Conservation (phyloP, 2,888 invertebrate genomes). For the Teleiodes luculella region DNA sequence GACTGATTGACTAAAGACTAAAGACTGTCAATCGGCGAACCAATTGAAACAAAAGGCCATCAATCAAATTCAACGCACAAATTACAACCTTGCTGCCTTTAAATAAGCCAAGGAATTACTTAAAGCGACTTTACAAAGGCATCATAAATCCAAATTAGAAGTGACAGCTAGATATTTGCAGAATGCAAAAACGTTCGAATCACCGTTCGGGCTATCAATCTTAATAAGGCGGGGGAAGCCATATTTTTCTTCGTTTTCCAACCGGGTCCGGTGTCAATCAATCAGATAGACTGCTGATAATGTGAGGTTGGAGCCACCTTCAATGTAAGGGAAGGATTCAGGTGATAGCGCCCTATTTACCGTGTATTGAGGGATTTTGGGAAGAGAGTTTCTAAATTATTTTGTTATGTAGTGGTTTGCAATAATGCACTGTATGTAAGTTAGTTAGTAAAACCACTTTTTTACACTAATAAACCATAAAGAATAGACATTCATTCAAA, state of each 20-base stretch:
- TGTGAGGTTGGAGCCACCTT: slow-evolving; percentile 20
- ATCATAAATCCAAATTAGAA: slow-evolving; percentile 27
- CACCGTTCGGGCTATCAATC: slow-evolving; percentile 58
- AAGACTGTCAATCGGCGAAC: slow-evolving; percentile 2
- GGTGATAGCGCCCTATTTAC: not conserved
- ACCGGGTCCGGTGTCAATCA: slow-evolving; percentile 63
- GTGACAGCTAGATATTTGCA: slow-evolving; percentile 40
- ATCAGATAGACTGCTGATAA: slow-evolving; percentile 53
- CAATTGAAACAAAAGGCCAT: slow-evolving; percentile 1
- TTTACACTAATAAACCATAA: too few species aligned
- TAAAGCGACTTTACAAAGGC: slow-evolving; percentile 10
- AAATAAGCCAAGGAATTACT: slow-evolving; percentile 10
- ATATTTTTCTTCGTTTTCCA: slow-evolving; percentile 62
- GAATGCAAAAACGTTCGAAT: slow-evolving; percentile 34
- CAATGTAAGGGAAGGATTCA: slow-evolving; percentile 3
- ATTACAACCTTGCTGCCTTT: slow-evolving; percentile 8
- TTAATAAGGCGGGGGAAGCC: slow-evolving; percentile 63
- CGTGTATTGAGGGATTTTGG: too few species aligned
- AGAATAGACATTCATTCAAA: too few species aligned
- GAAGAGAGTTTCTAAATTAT: too few species aligned
- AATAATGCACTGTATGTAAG: too few species aligned
- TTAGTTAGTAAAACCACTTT: too few species aligned
- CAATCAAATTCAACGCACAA: slow-evolving; percentile 1
- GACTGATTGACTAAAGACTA: too few species aligned
- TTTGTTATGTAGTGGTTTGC: too few species aligned